Evolutionary conservation across 2,888 invertebrate genomes (phyloP).

Genomic region (Nemotelus nigrinus): DNA sequence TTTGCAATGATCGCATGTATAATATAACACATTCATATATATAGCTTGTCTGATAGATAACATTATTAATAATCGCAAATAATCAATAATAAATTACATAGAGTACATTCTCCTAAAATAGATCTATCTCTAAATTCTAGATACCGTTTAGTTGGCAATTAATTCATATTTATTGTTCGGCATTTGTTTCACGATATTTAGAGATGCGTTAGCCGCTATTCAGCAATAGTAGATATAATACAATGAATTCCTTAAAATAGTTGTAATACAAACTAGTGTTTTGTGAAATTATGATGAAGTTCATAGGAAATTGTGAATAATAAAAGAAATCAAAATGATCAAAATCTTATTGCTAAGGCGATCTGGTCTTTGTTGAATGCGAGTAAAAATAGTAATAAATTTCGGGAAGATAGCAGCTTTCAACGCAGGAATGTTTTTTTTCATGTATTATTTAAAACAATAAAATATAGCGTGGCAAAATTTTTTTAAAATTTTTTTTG

Average conservation of each 20-base stretch:
- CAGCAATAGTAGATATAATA: constrained; percentile 22
- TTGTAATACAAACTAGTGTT: not conserved
- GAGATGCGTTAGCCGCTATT: constrained; percentile 13
- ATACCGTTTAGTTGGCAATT: constrained; percentile 17
- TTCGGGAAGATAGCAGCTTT: constrained; percentile 19
- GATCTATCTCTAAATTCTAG: constrained; percentile 18
- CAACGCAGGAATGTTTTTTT: constrained; percentile 36
- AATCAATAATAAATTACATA: constrained; percentile 20
- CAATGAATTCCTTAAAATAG: constrained; percentile 38
- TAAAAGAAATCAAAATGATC: not conserved
- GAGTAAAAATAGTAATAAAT: no score
- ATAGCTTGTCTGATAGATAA: constrained; percentile 32
- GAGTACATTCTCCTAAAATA: constrained; percentile 31
- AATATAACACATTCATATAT: constrained; percentile 40
- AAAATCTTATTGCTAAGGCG: not conserved
- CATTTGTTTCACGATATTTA: not conserved
- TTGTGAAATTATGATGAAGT: no score
- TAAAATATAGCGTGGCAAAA: no score
- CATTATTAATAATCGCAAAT: constrained; percentile 35
- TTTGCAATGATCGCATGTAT: constrained; percentile 17
- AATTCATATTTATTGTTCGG: not conserved
- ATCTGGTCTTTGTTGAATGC: no score
- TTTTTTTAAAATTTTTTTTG: no score
- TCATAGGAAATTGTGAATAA: not conserved
- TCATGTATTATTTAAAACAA: no score